Percentiles rank a stretch among this genome's conserved stretches.
These are phyloP conservation scores for Eupeodes latifasciatus DNA, from an alignment of 2,888 invertebrate species.

Conservation along the genomic window DNA sequence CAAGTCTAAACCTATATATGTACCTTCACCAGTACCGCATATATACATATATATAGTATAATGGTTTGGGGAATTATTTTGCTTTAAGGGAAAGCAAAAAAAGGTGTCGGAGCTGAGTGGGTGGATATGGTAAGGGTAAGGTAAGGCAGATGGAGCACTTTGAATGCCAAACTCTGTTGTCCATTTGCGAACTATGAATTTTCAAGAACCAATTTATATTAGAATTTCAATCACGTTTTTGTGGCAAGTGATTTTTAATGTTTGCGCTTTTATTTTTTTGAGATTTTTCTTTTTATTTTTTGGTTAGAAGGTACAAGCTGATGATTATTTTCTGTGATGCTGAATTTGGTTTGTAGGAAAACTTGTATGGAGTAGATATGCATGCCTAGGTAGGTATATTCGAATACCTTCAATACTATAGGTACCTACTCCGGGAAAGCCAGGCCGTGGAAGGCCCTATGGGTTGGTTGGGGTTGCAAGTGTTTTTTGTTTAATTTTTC, in stretches of 20 bases:
- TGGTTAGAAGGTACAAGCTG: constrained; percentile 5
- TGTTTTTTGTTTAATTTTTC: neutral
- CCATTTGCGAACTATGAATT: constrained; percentile 75
- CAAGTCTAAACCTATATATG: neutral
- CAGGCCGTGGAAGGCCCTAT: too few relatives aligned
- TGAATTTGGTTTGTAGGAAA: constrained; percentile 8
- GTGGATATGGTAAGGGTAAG: neutral
- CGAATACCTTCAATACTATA: neutral
- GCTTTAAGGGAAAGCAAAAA: constrained; percentile 25
- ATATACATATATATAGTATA: too few relatives aligned
- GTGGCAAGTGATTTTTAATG: constrained; percentile 76
- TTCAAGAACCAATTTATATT: constrained; percentile 74
- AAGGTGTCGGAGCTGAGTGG: neutral
- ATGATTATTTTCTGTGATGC: constrained; percentile 2
- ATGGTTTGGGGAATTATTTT: constrained; percentile 67
- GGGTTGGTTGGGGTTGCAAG: neutral
- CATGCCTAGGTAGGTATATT: neutral
- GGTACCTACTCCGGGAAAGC: too few relatives aligned
- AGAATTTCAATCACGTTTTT: constrained; percentile 76
- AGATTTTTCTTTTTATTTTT: constrained; percentile 13
- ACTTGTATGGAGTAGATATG: constrained; percentile 11
- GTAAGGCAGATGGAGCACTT: constrained; percentile 31
- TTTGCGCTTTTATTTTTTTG: constrained; percentile 67
- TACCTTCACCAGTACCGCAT: constrained; percentile 12
- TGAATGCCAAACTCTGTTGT: constrained; percentile 70